Evolutionary conservation across 2,888 invertebrate genomes (phyloP).

Genomic region (Drepanosiphum platanoidis): DNA sequence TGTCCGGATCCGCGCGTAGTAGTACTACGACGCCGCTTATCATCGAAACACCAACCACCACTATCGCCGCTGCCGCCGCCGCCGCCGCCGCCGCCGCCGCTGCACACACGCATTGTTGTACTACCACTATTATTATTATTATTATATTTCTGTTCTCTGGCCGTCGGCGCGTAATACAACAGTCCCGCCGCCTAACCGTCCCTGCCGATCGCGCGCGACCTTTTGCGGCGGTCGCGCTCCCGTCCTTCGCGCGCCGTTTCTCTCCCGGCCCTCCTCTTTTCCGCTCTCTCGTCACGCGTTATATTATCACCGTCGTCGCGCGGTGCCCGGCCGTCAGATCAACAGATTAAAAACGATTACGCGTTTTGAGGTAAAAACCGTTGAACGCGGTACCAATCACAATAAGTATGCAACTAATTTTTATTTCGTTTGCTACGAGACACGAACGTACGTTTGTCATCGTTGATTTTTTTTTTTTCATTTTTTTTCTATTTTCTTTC

Average conservation of each 20-base stretch:
- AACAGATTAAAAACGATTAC: conserved; percentile 49
- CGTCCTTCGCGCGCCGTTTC: not conserved
- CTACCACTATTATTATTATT: conserved; percentile 23
- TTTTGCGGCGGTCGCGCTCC: not conserved
- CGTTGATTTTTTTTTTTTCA: not conserved
- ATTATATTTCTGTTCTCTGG: not conserved
- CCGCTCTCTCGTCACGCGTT: conserved; percentile 9
- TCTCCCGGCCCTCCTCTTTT: not conserved
- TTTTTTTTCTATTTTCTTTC: not conserved
- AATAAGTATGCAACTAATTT: not conserved
- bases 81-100: not conserved
- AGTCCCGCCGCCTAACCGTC: not conserved
- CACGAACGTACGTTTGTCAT: not conserved
- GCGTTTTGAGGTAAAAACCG: conserved; percentile 54
- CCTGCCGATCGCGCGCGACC: not conserved
- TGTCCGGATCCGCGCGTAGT: conserved; percentile 30
- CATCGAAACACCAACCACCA: conserved; percentile 24
- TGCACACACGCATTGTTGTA: conserved; percentile 20
- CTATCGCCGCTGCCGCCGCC: not conserved
- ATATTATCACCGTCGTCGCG: conserved; percentile 44
- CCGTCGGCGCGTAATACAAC: not conserved
- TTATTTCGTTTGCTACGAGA: not conserved
- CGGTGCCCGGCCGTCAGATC: conserved; percentile 40
- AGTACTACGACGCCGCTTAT: conserved; percentile 53
- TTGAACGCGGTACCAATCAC: not conserved